A percentile compares a stretch with the other conserved stretches of the same genome.
These are phyloP conservation scores for Sphenodon punctatus DNA, from an alignment of 2,797 vertebrate genomes.

Conservation along the genomic window DNA sequence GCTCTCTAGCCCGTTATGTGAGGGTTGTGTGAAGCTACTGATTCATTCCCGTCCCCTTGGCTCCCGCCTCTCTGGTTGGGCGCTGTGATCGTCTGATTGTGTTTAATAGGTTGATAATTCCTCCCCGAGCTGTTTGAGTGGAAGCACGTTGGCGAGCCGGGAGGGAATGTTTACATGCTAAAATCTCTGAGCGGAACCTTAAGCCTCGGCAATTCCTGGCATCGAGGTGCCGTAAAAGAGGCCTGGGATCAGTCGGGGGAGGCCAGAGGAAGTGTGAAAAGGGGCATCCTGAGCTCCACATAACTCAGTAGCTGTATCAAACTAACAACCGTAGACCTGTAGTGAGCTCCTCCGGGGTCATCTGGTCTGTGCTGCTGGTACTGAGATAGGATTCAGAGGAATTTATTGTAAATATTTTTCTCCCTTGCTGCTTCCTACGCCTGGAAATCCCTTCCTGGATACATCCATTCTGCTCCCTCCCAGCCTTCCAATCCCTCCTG, in stretches of 20 bases:
- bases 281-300: background rate
- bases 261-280: background rate
- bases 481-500: too few species aligned
- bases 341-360: too few species aligned
- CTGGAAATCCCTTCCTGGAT: too few species aligned
- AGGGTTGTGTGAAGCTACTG: background rate
- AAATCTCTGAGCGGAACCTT: accelerated
- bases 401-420: too few species aligned
- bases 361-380: too few species aligned
- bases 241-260: background rate
- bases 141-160: background rate
- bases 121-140: background rate
- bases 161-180: accelerated
- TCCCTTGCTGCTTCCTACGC: too few species aligned
- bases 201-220: background rate
- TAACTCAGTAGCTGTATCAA: background rate
- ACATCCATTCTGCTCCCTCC: too few species aligned
- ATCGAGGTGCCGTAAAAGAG: background rate
- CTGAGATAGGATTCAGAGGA: too few species aligned
- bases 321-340: too few species aligned
- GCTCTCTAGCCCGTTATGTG: background rate
- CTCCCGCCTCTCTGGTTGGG: background rate
- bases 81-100: constrained; percentile 12
- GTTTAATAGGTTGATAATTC: background rate
- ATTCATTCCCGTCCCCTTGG: constrained; percentile 4